Evolutionary conservation across 2,888 invertebrate genomes (phyloP), one percentile per base, ranked within the genome.

Genomic region (Chrysolina oricalcia): DNA sequence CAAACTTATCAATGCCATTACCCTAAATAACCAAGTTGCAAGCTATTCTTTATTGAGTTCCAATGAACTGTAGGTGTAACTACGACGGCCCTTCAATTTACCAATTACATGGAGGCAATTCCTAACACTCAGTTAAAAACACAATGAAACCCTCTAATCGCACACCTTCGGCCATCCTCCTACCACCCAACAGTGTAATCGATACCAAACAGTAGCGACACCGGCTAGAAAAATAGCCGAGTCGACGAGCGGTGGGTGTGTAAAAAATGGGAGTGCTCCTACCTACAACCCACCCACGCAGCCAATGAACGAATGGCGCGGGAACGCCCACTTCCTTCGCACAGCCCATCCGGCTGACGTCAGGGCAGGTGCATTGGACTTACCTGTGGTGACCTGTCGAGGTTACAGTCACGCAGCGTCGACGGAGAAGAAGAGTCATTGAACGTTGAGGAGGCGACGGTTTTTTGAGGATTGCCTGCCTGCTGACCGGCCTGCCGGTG

Each of bases 221-320:
- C 69, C 62, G 68, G 59, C 70, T 76, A 70, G 71, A 66, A 69
- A 73, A 76, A 70, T 68, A 23, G 40, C 41, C 64, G n/a, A 41
- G 53, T 70, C 66, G 73, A 72, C 64, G 72, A 68, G 78, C 75
- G 71, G 70, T 70, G 78, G 80, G 78, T 76, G 81, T 76, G 72
- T 72, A 65, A 78, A 77, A 78, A 79, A 76, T 77, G 75, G 78
- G 81, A 76, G 82, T 80, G 83, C 79, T 77, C 79, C 78, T 69
- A 78, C 82, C 78, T 81, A 79, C 81, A 76, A 80, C 84, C 85
- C 84, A 84, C 86, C 85, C 84, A 84, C 86, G 84, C 85, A 80
- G 77, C 86, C 86, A 86, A 87, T 86, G 81, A 83, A 63, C 43
- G 79, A 76, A 75, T 71, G 72, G 76, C 77, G 70, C 73, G 66